Percentiles rank a stretch among this genome's conserved stretches.
Conservation (phyloP, 2,888 invertebrate species). For the Epistrophe eligans region DNA sequence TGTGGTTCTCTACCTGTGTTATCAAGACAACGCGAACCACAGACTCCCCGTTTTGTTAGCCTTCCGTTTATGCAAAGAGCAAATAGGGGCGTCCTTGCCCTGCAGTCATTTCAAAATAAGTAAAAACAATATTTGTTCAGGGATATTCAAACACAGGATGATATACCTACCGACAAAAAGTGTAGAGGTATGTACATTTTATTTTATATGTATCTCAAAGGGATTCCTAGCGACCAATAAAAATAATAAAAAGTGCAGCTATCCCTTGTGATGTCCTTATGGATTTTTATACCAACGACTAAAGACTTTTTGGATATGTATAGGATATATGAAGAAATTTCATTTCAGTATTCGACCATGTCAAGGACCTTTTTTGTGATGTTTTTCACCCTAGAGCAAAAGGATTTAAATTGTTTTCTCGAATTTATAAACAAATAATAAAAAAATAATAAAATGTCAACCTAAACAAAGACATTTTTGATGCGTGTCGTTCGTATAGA, state of each 20-base stretch:
- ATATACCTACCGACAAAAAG: neutral
- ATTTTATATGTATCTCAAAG: slow-evolving; percentile 24
- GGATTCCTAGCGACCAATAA: slow-evolving; percentile 44
- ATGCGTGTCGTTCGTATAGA: neutral
- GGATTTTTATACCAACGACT: slow-evolving; percentile 13
- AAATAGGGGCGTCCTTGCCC: slow-evolving; percentile 36
- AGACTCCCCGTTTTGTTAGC: slow-evolving; percentile 1
- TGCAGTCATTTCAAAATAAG: slow-evolving; percentile 41
- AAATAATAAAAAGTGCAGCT: slow-evolving; percentile 58
- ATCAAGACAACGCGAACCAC: slow-evolving; percentile 54
- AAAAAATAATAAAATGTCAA: slow-evolving; percentile 36
- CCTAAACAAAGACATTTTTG: slow-evolving; percentile 45
- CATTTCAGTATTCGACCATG: slow-evolving; percentile 41
- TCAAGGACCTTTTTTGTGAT: slow-evolving; percentile 46
- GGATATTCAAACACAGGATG: slow-evolving; percentile 27
- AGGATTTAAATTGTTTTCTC: slow-evolving; percentile 65
- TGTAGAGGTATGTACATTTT: neutral
- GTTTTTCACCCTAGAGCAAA: slow-evolving; percentile 35
- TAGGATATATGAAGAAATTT: slow-evolving; percentile 44
- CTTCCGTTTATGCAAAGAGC: slow-evolving; percentile 9
- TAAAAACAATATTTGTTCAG: slow-evolving; percentile 40
- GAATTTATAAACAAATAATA: slow-evolving; percentile 51
- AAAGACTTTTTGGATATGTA: slow-evolving; percentile 21
- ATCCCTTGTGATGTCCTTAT: slow-evolving; percentile 24
- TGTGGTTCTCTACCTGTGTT: slow-evolving; percentile 46